Base-by-base conservation (phyloP, 1,140 invertebrate species). In the Chironomus striatipennis region DNA sequence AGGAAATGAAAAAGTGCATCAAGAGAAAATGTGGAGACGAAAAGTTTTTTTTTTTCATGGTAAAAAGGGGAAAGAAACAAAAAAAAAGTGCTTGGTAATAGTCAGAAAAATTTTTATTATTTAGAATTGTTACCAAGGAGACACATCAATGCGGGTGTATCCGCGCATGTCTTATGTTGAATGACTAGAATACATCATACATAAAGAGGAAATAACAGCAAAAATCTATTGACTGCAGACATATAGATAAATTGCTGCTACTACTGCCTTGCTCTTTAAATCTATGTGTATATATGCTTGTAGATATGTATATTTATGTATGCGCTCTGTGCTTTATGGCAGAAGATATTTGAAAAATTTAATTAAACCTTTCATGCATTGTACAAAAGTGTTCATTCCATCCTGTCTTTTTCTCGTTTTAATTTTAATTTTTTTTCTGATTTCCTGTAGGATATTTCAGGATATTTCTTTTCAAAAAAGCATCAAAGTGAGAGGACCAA, bases 161-260 rank as follows among this genome's bases (percentile, higher is more conserved):
- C 65, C 65, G 65, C 65, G 65, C 65, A 70, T 70, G 65, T 70
- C 65, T 70, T 70, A 70, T 70, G 65, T 70, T 70, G 65, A 70
- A 70, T 70, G 65, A 70, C 65, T 70, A 57, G 65, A 70, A 70
- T 70, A 20, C 65, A 70, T 70, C 65, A 70, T 70, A 20, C 18
- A 21, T 70, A 21, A 21, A n/a, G 20, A 20, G 65, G 65, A 18
- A 70, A 70, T 20, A 70, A 70, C 6, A 70, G 20, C 65, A 70
- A 70, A 70, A 70, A 70, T 70, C 47, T 57, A 57, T 57, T 57
- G 47, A 57, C 47, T 57, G 47, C 47, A 57, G 47, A 57, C 47
- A 57, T n/a, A 57, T 57, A 57, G 47, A 57, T 57, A 57, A 57
- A 57, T 57, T 57, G 47, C 47, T 57, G 47, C 47, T n/a, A 57